phyloP scores from a whole-genome alignment of 2,113 vertebrate species.

The Larimichthys crocea region DNA sequence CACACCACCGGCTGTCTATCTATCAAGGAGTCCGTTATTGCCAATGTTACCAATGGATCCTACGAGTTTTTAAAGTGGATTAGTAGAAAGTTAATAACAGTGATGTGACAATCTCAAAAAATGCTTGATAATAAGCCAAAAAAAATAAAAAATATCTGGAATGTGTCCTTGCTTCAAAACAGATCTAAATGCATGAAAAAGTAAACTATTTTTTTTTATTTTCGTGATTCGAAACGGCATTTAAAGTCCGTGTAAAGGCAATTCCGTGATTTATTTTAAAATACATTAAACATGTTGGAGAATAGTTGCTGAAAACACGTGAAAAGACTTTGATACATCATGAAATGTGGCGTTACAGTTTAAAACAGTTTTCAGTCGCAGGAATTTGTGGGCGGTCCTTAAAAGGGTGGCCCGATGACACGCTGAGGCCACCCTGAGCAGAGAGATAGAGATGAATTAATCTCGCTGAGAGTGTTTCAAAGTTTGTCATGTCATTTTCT shows the following conservation, averaged over 20 bases:
- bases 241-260: not conserved
- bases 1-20: constrained; percentile 19
- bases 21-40: constrained; percentile 15
- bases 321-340: no score
- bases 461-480: no score
- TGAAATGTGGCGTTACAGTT: no score
- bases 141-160: constrained; percentile 6
- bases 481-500: no score
- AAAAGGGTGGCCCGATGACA: no score
- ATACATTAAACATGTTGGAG: no score
- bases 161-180: constrained; percentile 30
- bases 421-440: no score
- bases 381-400: no score
- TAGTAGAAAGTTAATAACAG: constrained; percentile 41
- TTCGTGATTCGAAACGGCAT: constrained; percentile 76
- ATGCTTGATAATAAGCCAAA: not conserved
- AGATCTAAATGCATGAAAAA: constrained; percentile 17
- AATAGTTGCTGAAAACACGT: no score
- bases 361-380: no score
- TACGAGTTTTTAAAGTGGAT: constrained; percentile 30
- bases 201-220: constrained; percentile 71
- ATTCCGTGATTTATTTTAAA: no score
- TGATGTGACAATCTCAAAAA: constrained; percentile 47
- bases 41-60: constrained; percentile 22
- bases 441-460: no score